Evolutionary conservation across 2,797 vertebrate species (phyloP).

Genomic region (Galaxias olidus): DNA sequence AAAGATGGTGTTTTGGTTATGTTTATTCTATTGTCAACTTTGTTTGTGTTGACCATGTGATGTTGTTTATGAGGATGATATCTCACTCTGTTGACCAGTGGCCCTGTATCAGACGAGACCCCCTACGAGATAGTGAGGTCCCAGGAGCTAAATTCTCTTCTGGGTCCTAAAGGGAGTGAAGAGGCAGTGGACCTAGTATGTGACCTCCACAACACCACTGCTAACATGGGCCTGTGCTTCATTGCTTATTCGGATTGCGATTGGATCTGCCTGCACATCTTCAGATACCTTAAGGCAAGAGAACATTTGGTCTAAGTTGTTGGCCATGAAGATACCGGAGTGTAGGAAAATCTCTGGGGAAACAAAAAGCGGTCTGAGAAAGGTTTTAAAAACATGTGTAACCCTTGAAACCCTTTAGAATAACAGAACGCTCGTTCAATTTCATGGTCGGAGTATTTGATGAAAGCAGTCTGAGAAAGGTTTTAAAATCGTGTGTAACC

Average conservation of each 20-base stretch:
- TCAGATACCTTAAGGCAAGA: constrained; percentile 75
- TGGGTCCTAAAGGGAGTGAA: constrained; percentile 64
- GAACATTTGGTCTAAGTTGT: too few species aligned
- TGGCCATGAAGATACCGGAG: too few species aligned
- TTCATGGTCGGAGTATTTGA: too few species aligned
- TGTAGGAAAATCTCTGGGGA: too few species aligned
- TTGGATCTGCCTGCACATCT: constrained; percentile 78
- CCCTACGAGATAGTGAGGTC: constrained; percentile 72
- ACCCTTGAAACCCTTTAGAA: too few species aligned
- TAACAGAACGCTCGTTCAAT: too few species aligned
- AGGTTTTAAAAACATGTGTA: too few species aligned
- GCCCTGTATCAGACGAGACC: constrained; percentile 41
- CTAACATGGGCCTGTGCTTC: constrained; percentile 81
- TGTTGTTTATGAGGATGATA: not conserved
- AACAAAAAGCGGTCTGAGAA: too few species aligned
- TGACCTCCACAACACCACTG: constrained; percentile 80
- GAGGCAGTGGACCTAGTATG: constrained; percentile 66
- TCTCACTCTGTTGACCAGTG: constrained; percentile 44
- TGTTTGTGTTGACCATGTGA: not conserved
- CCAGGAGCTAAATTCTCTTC: constrained; percentile 64
- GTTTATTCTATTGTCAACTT: too few species aligned
- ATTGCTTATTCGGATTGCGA: constrained; percentile 61
- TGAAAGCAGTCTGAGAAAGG: too few species aligned
- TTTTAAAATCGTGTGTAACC: too few species aligned
- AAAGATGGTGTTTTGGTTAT: too few species aligned